Conservation (phyloP, 2,113 vertebrate genomes). For the Coryphaenoides rupestris region DNA sequence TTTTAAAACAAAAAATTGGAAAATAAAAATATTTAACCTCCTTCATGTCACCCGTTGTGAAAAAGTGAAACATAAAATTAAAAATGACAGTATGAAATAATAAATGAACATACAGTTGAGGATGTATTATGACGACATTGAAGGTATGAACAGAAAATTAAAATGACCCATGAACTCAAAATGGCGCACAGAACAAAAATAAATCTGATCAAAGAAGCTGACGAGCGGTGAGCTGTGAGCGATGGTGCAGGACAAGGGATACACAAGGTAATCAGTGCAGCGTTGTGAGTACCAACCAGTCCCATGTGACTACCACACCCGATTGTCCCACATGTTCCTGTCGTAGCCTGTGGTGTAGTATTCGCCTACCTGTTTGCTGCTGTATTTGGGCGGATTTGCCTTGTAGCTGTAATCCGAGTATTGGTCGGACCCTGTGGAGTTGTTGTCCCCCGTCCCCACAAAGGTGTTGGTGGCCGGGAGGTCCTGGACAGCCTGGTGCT, state of each 20-base stretch:
- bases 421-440: constrained; percentile 96
- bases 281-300: constrained; percentile 62
- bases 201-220: constrained; percentile 3
- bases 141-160: constrained; percentile 12
- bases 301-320: constrained; percentile 78
- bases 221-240: constrained; percentile 31
- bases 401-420: constrained; percentile 99
- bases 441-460: constrained; percentile 97
- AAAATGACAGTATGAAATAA: constrained; percentile 8
- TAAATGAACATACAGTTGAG: background rate
- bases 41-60: constrained; percentile 52
- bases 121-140: background rate
- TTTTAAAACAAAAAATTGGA: constrained; percentile 16
- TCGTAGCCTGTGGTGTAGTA: constrained; percentile 77
- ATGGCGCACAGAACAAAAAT: constrained; percentile 46
- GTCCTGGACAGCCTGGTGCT: constrained; percentile 98
- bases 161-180: constrained; percentile 8
- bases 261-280: constrained; percentile 53
- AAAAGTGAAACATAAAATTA: constrained; percentile 40
- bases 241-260: constrained; percentile 16
- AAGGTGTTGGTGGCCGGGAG: constrained; percentile 97
- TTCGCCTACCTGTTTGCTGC: constrained; percentile 99
- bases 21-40: constrained; percentile 25
- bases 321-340: constrained; percentile 82
- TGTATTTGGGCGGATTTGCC: constrained; percentile 98